Conservation (phyloP, 2,113 vertebrate species). For the Buteo buteo region DNA sequence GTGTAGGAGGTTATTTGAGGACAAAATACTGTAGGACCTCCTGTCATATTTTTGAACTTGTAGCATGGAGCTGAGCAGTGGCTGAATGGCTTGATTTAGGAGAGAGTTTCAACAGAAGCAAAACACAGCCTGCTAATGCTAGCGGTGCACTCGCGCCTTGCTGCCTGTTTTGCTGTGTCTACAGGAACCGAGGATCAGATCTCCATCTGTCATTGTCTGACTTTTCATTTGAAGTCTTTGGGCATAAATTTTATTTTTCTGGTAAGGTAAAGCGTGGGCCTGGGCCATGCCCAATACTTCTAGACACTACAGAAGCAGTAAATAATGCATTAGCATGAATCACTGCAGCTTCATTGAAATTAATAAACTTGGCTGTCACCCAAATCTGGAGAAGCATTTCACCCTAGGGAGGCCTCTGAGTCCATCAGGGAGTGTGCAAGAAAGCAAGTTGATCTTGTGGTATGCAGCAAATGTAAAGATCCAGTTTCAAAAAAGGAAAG, state of each 20-base stretch:
- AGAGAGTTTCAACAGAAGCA: neutral
- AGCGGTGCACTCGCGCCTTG: neutral
- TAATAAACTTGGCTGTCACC: neutral
- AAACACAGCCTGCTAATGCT: neutral
- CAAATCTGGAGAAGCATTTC: neutral
- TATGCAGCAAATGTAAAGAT: constrained; percentile 27
- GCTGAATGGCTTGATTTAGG: neutral
- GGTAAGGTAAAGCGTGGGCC: neutral
- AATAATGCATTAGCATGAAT: neutral
- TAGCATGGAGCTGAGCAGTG: neutral
- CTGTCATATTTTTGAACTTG: neutral
- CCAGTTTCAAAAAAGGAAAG: constrained; percentile 18
- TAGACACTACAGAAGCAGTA: neutral
- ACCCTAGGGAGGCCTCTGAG: neutral
- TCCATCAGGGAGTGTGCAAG: neutral
- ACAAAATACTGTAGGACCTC: neutral
- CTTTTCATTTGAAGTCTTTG: neutral
- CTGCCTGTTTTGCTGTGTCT: neutral
- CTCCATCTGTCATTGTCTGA: neutral
- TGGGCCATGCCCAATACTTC: neutral
- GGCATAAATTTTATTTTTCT: neutral
- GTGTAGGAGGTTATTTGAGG: constrained; percentile 15
- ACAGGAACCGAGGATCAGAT: neutral
- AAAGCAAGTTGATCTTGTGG: neutral
- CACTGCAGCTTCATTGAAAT: neutral